A percentile compares a stretch with the other conserved stretches of the same genome.
phyloP scores from a whole-genome alignment of 1,140 invertebrate genomes.

The Ectropis grisescens region DNA sequence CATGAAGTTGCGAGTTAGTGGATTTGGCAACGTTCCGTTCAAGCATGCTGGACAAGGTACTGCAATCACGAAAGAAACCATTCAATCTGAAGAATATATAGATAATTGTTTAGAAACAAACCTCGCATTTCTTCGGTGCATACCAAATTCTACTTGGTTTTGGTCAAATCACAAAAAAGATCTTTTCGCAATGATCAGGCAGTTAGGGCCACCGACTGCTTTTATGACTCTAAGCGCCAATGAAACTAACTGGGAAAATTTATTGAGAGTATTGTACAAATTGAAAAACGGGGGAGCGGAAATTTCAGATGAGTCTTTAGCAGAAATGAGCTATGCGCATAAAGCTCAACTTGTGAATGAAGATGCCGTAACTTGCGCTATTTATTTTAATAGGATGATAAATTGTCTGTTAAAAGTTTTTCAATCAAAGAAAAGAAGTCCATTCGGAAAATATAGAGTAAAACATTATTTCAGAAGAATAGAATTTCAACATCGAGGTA shows the following conservation, averaged over 20 bases:
- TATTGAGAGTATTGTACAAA: constrained; percentile 44
- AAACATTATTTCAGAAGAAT: no score
- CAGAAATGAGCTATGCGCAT: constrained; percentile 18
- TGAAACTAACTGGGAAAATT: constrained; percentile 42
- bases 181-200: constrained; percentile 52
- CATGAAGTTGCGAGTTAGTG: constrained; percentile 14
- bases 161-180: constrained; percentile 39
- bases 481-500: no score
- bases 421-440: no score
- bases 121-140: constrained; percentile 12
- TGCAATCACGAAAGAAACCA: constrained; percentile 9
- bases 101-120: constrained; percentile 19
- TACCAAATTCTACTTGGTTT: constrained; percentile 28
- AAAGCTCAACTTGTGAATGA: constrained; percentile 36
- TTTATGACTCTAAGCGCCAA: constrained; percentile 44
- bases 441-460: no score
- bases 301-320: constrained; percentile 15
- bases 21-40: constrained; percentile 11
- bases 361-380: constrained; percentile 56
- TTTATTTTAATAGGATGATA: constrained; percentile 39
- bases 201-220: constrained; percentile 33
- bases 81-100: constrained; percentile 13
- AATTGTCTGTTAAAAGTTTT: constrained; percentile 13
- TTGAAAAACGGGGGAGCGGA: constrained; percentile 24
- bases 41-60: constrained; percentile 14